Percentiles rank a stretch among this genome's conserved stretches.
These are phyloP conservation scores for Tyrannus savana DNA, from an alignment of 2,113 vertebrate species.

Conservation along the genomic window DNA sequence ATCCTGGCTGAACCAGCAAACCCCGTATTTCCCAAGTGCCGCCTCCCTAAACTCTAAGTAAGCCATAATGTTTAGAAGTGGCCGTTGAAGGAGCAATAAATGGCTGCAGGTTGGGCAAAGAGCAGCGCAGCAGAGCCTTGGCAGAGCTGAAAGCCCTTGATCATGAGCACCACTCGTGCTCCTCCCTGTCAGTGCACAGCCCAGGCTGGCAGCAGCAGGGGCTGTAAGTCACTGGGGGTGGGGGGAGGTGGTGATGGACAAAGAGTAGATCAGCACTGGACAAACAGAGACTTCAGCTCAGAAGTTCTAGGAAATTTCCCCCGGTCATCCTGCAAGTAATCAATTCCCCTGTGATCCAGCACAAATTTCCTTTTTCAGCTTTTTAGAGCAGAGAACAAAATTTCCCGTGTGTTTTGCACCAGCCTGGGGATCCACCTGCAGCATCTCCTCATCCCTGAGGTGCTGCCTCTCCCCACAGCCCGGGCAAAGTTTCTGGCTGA, in stretches of 20 bases:
- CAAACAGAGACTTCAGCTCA: neutral
- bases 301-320: slow-evolving; percentile 21
- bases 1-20: neutral
- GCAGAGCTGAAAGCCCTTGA: slow-evolving; percentile 8
- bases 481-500: accelerated
- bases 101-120: slow-evolving; percentile 43
- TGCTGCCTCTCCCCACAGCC: neutral
- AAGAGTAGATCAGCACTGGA: neutral
- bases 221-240: neutral
- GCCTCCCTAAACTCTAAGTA: slow-evolving; percentile 48
- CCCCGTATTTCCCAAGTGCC: neutral
- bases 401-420: neutral
- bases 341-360: slow-evolving; percentile 6
- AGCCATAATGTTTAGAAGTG: slow-evolving; percentile 38
- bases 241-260: neutral
- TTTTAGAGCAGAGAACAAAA: neutral
- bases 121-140: neutral
- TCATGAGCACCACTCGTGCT: neutral
- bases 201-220: neutral
- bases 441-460: neutral
- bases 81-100: slow-evolving; percentile 39
- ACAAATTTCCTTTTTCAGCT: neutral
- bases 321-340: neutral
- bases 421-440: neutral
- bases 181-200: neutral